Evolutionary conservation across 2,113 vertebrate genomes (phyloP).

Genomic region (Glaucidium brasilianum): DNA sequence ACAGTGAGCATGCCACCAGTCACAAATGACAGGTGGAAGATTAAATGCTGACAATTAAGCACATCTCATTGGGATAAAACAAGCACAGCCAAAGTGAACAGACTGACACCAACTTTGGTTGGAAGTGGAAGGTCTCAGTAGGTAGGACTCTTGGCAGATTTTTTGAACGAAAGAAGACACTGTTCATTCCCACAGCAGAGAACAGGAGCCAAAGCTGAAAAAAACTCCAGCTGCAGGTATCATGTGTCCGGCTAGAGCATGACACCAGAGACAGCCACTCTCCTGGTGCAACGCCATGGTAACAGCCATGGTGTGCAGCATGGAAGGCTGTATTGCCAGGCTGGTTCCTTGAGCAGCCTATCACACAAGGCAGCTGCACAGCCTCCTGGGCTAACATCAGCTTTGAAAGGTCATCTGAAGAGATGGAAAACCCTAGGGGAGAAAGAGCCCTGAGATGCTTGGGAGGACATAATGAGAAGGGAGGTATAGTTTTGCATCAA

Average conservation of each 20-base stretch:
- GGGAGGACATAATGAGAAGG: neutral
- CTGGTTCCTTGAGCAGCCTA: neutral
- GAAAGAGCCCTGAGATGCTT: neutral
- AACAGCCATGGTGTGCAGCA: neutral
- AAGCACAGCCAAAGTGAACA: neutral
- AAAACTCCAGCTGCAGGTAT: neutral
- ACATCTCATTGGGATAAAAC: neutral
- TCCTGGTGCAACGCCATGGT: neutral
- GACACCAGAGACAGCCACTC: neutral
- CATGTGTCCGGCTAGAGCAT: neutral
- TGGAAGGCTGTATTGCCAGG: neutral
- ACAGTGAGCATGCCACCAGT: fast-evolving
- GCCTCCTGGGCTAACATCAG: neutral
- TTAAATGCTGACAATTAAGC: neutral
- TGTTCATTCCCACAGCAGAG: neutral
- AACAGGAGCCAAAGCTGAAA: neutral
- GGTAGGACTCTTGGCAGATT: neutral
- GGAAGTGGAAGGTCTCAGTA: neutral
- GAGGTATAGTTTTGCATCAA: neutral
- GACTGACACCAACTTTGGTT: neutral
- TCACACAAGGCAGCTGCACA: neutral
- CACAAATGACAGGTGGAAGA: neutral
- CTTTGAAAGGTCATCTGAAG: neutral
- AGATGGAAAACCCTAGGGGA: neutral
- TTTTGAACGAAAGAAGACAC: neutral